These are phyloP conservation scores for Lacerta bilineata DNA, from an alignment of 2,797 vertebrate species.

Conservation along the genomic window DNA sequence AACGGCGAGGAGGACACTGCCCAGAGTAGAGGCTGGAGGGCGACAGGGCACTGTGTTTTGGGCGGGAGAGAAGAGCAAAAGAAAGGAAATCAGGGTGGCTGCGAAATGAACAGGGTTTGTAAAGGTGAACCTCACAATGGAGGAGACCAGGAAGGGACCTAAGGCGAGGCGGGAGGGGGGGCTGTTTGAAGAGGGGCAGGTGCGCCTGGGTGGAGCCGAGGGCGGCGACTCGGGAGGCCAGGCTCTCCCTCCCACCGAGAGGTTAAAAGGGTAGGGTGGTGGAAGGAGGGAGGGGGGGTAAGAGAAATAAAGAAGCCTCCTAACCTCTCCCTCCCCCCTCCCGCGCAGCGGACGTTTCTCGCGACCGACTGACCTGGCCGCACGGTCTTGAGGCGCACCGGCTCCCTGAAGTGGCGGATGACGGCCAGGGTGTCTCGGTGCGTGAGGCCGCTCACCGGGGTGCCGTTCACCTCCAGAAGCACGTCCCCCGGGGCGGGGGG, in stretches of 20 bases:
- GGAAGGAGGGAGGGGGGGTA: no score
- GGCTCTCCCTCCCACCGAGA: neutral
- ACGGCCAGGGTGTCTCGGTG: constrained; percentile 94
- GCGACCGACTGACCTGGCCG: constrained; percentile 86
- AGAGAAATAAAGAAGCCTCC: neutral
- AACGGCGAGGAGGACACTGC: neutral
- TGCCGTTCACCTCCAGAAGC: constrained; percentile 96
- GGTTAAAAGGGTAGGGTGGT: no score
- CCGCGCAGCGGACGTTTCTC: neutral
- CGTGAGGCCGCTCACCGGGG: constrained; percentile 96
- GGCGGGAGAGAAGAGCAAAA: no score
- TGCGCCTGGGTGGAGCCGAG: constrained; percentile 3
- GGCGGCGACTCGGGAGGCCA: constrained; percentile 12
- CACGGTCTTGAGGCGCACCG: constrained; percentile 93
- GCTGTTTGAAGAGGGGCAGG: constrained; percentile 5
- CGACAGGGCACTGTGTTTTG: neutral
- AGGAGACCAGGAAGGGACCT: constrained; percentile 8
- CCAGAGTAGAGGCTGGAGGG: neutral
- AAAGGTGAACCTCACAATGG: neutral
- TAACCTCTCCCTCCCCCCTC: no score
- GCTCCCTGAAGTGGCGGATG: constrained; percentile 94
- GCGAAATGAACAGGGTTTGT: neutral
- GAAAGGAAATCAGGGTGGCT: rapidly evolving
- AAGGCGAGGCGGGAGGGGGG: neutral
- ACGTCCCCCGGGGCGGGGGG: constrained; percentile 89